Evolutionary conservation across 53 echinoderm and acorn worm species (phyloP), one percentile per base, ranked within the genome.

Genomic region (Henricia sp.): DNA sequence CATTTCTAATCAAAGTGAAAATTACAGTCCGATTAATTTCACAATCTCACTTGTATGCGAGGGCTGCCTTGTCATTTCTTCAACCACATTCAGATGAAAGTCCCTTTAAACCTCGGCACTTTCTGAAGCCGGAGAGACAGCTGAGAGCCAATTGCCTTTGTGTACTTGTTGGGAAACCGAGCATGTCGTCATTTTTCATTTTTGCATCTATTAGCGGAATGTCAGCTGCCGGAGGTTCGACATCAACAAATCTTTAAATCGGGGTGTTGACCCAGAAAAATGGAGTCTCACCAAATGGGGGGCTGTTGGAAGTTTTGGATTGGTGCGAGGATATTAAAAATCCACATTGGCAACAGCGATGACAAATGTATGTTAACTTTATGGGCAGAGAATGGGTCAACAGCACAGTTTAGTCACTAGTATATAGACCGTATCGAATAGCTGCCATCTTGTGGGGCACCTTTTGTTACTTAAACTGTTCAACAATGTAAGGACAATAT

Each of bases 151-250:
- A 80, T 64, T 64, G 80, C 44, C 46, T 46, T 63, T 64, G 62
- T 80, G 80, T 80, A 80, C 80, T 80, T 80, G 80, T 80, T 34
- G 65, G 13, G 63, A 80, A 80, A 64, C 80, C 80, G 42, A 63
- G 80, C 80, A 80, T 80, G 80, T 40, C 80, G 38, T 80, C 80
- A 63, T 80, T 80, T 80, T 80, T 64, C 80, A 80, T 80, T 64
- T 50, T 80, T 59, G 24, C 19, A 48, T 48, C 80, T 24, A 26
- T 29, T 80, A 64, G 50, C 63, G 80, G 80, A 80, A 62, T 76
- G 76, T 76, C 76, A 76, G 76, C 76, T 76, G 76, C 76, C 60
- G 19, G 59, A 38, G 19, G n/a, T 0, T 29, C 60, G 28, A 33
- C 80, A 64, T 80, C 80, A 80, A 80, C 80, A 80, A 80, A 80